These are phyloP conservation scores for Anoncus sp. DNA, from an alignment of 2,888 invertebrate species.

Conservation along the genomic window DNA sequence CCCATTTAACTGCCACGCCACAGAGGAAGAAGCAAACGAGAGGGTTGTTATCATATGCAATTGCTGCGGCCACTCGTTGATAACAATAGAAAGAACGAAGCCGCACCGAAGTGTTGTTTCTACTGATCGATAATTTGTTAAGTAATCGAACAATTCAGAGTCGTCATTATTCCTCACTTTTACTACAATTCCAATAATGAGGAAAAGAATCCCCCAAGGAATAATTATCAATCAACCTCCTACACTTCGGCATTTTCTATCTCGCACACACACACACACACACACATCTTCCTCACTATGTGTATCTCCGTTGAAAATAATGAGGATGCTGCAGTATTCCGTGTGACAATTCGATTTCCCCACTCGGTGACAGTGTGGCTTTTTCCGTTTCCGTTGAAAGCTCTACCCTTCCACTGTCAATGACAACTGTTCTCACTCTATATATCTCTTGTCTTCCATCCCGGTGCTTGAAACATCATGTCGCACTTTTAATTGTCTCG, in stretches of 20 bases:
- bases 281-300: background rate
- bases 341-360: constrained; percentile 59
- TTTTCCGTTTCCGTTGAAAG: constrained; percentile 50
- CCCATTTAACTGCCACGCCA: background rate
- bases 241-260: background rate
- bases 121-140: background rate
- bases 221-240: constrained; percentile 5
- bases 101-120: background rate
- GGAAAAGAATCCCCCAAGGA: constrained; percentile 17
- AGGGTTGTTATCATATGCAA: constrained; percentile 15
- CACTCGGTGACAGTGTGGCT: constrained; percentile 39
- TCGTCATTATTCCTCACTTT: constrained; percentile 1
- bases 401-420: background rate
- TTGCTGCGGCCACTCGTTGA: background rate
- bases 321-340: constrained; percentile 32
- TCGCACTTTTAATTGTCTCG: constrained; percentile 60
- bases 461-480: constrained; percentile 31
- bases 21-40: constrained; percentile 4
- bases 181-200: background rate
- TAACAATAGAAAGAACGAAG: constrained; percentile 18
- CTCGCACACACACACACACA: background rate
- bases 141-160: constrained; percentile 6
- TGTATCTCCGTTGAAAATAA: constrained; percentile 35
- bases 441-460: constrained; percentile 37
- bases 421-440: constrained; percentile 6